Base-by-base conservation (phyloP, 2,113 vertebrate species). In the Lepisosteus osseus region DNA sequence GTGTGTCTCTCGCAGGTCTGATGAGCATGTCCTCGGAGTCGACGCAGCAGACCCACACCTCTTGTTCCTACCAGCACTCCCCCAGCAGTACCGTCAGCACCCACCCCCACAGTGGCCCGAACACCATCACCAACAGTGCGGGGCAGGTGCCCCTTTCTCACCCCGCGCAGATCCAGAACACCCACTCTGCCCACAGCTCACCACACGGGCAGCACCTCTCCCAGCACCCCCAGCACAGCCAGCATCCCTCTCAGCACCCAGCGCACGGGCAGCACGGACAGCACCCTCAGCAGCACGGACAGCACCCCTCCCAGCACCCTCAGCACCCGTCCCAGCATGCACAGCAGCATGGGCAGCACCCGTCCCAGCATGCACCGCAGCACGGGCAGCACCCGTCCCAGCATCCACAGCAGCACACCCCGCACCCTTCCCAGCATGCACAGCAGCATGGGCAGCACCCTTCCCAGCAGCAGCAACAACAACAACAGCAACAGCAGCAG, bases 41-140 rank as follows among this genome's bases (percentile, higher is more conserved):
- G 54, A 84, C 86, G 71, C 93, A 95, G 86, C 94, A 93, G 86
- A 91, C 91, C 81, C 95, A 96, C 86, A 95, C 93, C 77, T 94
- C 95, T n/a, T 94, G 93, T 86, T 93, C 94, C 40, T 95, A 94
- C 83, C 94, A 95, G 76, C 93, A 93, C 78, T 92, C 93, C 69
- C 90, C 92, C 11, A 91, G 92, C 82, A 94, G 88, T 84, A 84
- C 91, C 86, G 93, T 95, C 84, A 92, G 87, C 86, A 84, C 91
- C 80, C 94, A 95, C 83, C 90, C 92, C 76, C 93, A 95, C 76
- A 83, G 78, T 82, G 90, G 87, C 85, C 92, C 92, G 84, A 91
- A 86, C 76, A 89, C 40, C 74, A 83, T 89, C 76, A 82, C 87
- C 45, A 89, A 90, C 82, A 94, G 87, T 29, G 90, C 91, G 64